Evolutionary conservation across 1,140 invertebrate genomes (phyloP).

Genomic region (Rhizoglyphus robini): DNA sequence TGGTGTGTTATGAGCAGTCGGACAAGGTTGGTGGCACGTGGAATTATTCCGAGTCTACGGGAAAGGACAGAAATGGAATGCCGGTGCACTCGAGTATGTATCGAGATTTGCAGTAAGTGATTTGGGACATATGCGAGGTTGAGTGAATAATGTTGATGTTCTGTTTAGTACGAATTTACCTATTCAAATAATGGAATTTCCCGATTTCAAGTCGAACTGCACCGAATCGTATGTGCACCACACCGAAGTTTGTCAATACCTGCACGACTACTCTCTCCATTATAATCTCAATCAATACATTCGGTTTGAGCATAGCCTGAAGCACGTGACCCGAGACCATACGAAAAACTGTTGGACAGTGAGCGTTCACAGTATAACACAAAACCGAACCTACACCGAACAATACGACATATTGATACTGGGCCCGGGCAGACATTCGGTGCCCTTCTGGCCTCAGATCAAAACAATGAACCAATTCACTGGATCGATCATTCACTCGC

Average conservation of each 20-base stretch:
- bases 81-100: slow-evolving; percentile 80
- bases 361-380: slow-evolving; percentile 44
- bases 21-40: slow-evolving; percentile 68
- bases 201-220: slow-evolving; percentile 52
- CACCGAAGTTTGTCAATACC: slow-evolving; percentile 60
- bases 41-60: slow-evolving; percentile 57
- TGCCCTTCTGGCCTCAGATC: slow-evolving; percentile 46
- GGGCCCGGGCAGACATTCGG: slow-evolving; percentile 37
- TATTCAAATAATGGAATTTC: slow-evolving; percentile 77
- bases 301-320: slow-evolving; percentile 25
- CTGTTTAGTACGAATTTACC: slow-evolving; percentile 64
- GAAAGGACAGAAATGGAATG: slow-evolving; percentile 49
- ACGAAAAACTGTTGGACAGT: slow-evolving; percentile 44
- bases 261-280: slow-evolving; percentile 59
- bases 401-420: slow-evolving; percentile 28
- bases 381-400: slow-evolving; percentile 29
- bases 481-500: slow-evolving; percentile 61
- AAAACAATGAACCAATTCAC: slow-evolving; percentile 49
- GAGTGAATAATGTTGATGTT: neutral
- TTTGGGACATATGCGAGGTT: slow-evolving; percentile 16
- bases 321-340: neutral
- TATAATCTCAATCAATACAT: slow-evolving; percentile 52
- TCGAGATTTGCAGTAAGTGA: slow-evolving; percentile 53
- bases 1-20: slow-evolving; percentile 52
- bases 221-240: slow-evolving; percentile 59